Evolutionary conservation across 2,797 vertebrate species (phyloP), one percentile per base, ranked within the genome.

Genomic region (Botia kubotai): DNA sequence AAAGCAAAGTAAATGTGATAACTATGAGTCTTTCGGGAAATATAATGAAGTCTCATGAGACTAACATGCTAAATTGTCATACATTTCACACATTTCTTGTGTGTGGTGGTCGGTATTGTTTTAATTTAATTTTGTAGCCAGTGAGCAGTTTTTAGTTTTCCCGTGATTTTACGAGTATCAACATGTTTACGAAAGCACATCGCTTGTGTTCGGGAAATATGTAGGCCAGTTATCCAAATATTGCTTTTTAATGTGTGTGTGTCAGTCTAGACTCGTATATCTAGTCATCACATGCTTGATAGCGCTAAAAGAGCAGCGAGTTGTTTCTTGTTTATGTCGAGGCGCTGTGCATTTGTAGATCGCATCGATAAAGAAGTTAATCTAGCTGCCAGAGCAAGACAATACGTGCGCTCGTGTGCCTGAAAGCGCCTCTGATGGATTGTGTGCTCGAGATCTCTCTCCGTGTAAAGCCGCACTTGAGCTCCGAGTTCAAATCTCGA

Each of bases 361-460:
- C 63, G 21, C 55, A 39, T 66, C 48, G 72, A 83, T 66, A 66
- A 50, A 39, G 76, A 83, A 70, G 68, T 81, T 53, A 36, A 69
- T 63, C 69, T 63, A 62, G 7, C 36, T 67, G 62, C 57, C 78
- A 43, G 73, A 62, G 68, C 39, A 68, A 74, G 55, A 70, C 65
- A 72, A 80, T 73, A 73, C 74, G 26, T 55, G 36, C 74, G 52
- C 60, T 55, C 63, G 62, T 73, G 55, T 77, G 53, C 14, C 62
- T 78, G 62, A 65, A 55, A 62, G 65, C 65, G 39, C 65, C 19
- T 71, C 62, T 78, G 84, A 83, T 79, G 72, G 72, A 83, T 79
- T 72, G 66, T 73, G 26, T 14, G 19, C 74, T 29, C 46, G 52
- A 53, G 13, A 62, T 21, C 33, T 16, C 60, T 57, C 33, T 46